These are phyloP conservation scores for Thaumatotibia leucotreta DNA, from an alignment of 1,140 invertebrate genomes.

Conservation along the genomic window DNA sequence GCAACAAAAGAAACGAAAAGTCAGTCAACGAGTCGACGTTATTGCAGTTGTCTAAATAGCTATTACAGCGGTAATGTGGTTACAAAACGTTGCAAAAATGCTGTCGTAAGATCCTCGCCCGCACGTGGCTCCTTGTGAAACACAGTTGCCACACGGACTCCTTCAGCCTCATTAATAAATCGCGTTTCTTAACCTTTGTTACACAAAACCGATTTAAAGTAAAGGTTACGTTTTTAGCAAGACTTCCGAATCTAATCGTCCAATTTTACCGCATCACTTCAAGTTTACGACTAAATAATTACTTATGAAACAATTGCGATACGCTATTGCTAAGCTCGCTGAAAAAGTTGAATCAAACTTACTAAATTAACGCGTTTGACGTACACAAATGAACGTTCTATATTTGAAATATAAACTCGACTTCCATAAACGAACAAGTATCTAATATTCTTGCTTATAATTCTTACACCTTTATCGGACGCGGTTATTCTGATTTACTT, in stretches of 20 bases:
- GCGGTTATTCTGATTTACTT: neutral
- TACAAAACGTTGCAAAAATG: slow-evolving; percentile 65
- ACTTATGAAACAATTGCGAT: neutral
- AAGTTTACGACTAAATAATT: neutral
- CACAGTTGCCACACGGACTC: slow-evolving; percentile 52
- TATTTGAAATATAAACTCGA: neutral
- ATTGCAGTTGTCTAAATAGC: slow-evolving; percentile 46
- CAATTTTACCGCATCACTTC: neutral
- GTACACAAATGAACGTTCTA: neutral
- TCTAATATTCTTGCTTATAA: no score
- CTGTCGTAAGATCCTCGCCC: slow-evolving; percentile 57
- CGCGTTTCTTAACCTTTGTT: slow-evolving; percentile 53
- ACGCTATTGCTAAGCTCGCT: neutral
- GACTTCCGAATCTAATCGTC: slow-evolving; percentile 20
- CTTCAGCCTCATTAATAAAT: slow-evolving; percentile 56
- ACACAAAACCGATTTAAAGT: slow-evolving; percentile 37
- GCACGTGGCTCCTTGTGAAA: slow-evolving; percentile 67
- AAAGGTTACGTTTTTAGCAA: slow-evolving; percentile 46
- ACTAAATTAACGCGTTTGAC: neutral
- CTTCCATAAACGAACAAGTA: no score
- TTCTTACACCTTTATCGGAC: no score
- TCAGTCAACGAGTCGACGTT: slow-evolving; percentile 45
- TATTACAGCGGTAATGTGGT: slow-evolving; percentile 28
- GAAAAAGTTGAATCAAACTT: neutral
- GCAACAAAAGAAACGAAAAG: slow-evolving; percentile 61